Evolutionary conservation across 2,888 invertebrate genomes (phyloP), one percentile per base, ranked within the genome.

Genomic region (Tipula vernalis): DNA sequence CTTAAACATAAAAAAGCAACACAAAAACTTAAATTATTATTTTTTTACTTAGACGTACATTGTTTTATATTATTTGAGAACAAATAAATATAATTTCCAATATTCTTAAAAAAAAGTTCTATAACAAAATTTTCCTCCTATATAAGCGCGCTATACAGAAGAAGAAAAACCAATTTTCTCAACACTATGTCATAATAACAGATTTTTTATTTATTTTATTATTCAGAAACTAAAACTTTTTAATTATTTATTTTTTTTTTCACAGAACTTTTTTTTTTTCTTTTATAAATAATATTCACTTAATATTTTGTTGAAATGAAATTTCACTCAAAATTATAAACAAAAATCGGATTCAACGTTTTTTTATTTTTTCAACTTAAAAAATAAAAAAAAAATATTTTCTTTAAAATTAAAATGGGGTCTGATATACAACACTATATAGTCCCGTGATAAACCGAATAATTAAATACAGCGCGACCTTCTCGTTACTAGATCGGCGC

Each of bases 401-500:
- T 39, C 15, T 84, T 39, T 84, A 15, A 39, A 39, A 84, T 15
- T 84, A 39, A 84, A 84, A 84, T 84, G 84, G 84, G 36, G 84
- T 84, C 6, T 84, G 15, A 39, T 84, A 84, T 39, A 84, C 36
- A 84, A 39, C 84, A 84, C 84, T 84, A 18, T 84, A 39, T 39
- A 39, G 41, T 84, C 87, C 88, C 88, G 87, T 88, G 88, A 88
- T 88, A 88, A 87, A 88, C 87, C 87, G 87, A 86, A 36, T 87
- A 88, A 88, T 87, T 88, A 87, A 87, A 88, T 87, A 88, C 87
- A 88, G 89, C 90, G 90, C 89, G 91, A 91, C 91, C 90, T 91
- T 91, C 89, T 90, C 89, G 90, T 90, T 90, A 90, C 91, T 90
- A 89, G 90, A 90, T 90, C 91, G 90, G 90, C 90, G 91, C 91